These are phyloP conservation scores for Drosophila seguyi DNA, from an alignment of 1,140 invertebrate genomes.

Conservation along the genomic window DNA sequence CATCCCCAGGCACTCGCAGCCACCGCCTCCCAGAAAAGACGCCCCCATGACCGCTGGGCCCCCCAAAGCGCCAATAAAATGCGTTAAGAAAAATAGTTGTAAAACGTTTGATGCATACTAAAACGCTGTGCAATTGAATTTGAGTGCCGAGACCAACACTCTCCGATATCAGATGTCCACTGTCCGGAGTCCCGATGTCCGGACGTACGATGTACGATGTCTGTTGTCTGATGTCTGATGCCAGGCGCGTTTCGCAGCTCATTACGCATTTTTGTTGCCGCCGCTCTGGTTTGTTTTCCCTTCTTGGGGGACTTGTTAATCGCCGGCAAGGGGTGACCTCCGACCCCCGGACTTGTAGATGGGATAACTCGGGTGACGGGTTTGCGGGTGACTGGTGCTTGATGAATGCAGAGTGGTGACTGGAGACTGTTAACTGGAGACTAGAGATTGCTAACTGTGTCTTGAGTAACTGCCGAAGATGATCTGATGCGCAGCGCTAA, in stretches of 20 bases:
- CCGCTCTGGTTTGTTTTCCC: constrained; percentile 32
- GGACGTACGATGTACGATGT: constrained; percentile 9
- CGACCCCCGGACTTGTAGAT: background rate
- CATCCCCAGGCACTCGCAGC: constrained; percentile 4
- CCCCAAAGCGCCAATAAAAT: constrained; percentile 80
- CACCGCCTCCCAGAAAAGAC: constrained; percentile 1
- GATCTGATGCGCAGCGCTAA: too few relatives aligned
- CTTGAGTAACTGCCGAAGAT: too few relatives aligned
- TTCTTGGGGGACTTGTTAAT: constrained; percentile 33
- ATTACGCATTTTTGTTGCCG: constrained; percentile 55
- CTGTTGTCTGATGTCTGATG: constrained; percentile 30
- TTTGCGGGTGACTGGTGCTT: background rate
- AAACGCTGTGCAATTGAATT: constrained; percentile 78
- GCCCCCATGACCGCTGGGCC: constrained; percentile 35
- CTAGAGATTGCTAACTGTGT: constrained; percentile 12
- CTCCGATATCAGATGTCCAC: constrained; percentile 27
- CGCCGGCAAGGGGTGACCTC: constrained; percentile 20
- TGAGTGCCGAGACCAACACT: constrained; percentile 21
- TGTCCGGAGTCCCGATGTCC: background rate
- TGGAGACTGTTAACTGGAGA: background rate
- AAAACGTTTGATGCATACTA: constrained; percentile 81
- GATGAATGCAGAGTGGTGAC: background rate
- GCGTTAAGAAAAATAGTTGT: constrained; percentile 84
- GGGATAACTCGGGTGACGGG: constrained; percentile 7
- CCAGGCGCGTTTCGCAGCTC: constrained; percentile 68